Evolutionary conservation across 2,888 invertebrate species (phyloP).

Genomic region (Helleia helle): DNA sequence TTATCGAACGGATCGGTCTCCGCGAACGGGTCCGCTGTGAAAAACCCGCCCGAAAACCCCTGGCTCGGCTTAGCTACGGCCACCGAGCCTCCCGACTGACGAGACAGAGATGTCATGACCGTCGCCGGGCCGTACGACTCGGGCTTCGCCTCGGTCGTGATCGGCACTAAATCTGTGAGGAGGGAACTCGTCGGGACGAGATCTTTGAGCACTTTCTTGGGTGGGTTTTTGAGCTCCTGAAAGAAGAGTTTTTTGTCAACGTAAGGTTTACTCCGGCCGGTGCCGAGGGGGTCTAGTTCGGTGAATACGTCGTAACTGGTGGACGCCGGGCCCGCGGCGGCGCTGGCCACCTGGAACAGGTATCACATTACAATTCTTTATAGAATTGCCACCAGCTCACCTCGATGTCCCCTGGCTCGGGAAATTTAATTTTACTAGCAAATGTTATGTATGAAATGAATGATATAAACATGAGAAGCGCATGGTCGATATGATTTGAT

Average conservation of each 20-base stretch:
- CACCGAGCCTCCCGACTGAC: slow-evolving; percentile 66
- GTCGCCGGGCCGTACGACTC: slow-evolving; percentile 54
- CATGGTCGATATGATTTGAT: not conserved
- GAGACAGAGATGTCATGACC: slow-evolving; percentile 60
- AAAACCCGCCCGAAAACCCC: slow-evolving; percentile 44
- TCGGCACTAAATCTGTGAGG: slow-evolving; percentile 46
- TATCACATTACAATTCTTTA: slow-evolving; percentile 24
- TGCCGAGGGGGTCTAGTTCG: slow-evolving; percentile 94
- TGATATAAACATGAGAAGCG: slow-evolving; percentile 3
- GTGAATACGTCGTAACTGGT: slow-evolving; percentile 89
- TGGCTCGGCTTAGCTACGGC: slow-evolving; percentile 45
- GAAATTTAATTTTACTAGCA: too few relatives aligned
- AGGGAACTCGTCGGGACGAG: slow-evolving; percentile 72
- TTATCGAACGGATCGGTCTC: slow-evolving; percentile 83
- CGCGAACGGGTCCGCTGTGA: slow-evolving; percentile 76
- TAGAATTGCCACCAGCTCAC: slow-evolving; percentile 7
- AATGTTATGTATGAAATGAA: too few relatives aligned
- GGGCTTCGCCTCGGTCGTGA: slow-evolving; percentile 37
- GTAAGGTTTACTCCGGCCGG: slow-evolving; percentile 92
- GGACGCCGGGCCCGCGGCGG: slow-evolving; percentile 47
- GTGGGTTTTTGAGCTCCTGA: slow-evolving; percentile 95
- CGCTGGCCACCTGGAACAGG: slow-evolving; percentile 62
- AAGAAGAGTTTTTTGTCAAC: slow-evolving; percentile 97
- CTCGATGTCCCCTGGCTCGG: too few relatives aligned
- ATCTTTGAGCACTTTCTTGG: slow-evolving; percentile 93